Evolutionary conservation across 2,888 invertebrate genomes (phyloP).

Genomic region (Leucophenga montana): DNA sequence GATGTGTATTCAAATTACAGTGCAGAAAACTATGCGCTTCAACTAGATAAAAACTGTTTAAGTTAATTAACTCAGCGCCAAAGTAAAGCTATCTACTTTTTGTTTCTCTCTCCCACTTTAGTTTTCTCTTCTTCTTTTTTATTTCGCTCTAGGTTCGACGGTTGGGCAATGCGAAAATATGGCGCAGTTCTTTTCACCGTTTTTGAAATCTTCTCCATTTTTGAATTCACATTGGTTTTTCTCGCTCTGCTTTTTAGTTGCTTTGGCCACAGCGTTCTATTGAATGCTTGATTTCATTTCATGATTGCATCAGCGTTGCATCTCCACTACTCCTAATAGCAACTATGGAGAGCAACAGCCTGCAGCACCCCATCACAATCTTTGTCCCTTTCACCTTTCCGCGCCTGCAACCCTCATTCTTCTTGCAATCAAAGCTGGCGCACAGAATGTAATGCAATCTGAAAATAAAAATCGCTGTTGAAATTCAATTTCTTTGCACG

Average conservation of each 20-base stretch:
- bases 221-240: slow-evolving; percentile 1
- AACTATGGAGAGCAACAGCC: no score
- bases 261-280: slow-evolving; percentile 17
- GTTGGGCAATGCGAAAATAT: slow-evolving; percentile 48
- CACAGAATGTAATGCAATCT: slow-evolving; percentile 30
- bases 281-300: slow-evolving; percentile 61
- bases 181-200: neutral
- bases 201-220: slow-evolving; percentile 10
- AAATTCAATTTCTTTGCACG: slow-evolving; percentile 64
- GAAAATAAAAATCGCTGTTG: slow-evolving; percentile 40
- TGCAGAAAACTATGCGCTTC: slow-evolving; percentile 6
- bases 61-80: slow-evolving; percentile 63
- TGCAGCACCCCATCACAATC: no score
- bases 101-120: no score
- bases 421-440: slow-evolving; percentile 21
- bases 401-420: no score
- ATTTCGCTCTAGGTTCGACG: no score
- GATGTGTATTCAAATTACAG: neutral
- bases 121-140: no score
- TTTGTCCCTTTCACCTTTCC: no score
- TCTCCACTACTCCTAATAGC: no score
- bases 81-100: slow-evolving; percentile 43
- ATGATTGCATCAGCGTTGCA: slow-evolving; percentile 53
- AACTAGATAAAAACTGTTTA: slow-evolving; percentile 54
- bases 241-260: neutral